These are phyloP conservation scores for Strigamia transsilvanica DNA, from an alignment of 2,888 invertebrate species.

Conservation along the genomic window DNA sequence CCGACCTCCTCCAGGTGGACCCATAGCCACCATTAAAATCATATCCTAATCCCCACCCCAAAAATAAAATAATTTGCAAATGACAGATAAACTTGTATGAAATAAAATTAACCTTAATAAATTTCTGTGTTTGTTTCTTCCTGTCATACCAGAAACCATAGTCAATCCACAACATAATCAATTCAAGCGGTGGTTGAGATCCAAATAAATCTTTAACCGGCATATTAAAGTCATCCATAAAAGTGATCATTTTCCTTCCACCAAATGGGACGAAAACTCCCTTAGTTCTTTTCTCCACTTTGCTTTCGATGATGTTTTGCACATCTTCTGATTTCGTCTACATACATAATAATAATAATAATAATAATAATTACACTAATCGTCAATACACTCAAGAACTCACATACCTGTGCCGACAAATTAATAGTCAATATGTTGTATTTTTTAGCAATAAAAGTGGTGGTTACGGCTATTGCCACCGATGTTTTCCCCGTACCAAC, in stretches of 20 bases:
- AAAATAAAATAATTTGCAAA: not conserved
- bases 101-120: constrained; percentile 71
- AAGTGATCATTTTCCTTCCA: constrained; percentile 83
- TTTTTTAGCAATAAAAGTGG: constrained; percentile 68
- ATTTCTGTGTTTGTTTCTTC: constrained; percentile 77
- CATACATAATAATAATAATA: constrained; percentile 56
- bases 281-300: constrained; percentile 88
- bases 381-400: not conserved
- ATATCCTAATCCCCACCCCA: constrained; percentile 70
- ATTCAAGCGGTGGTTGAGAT: constrained; percentile 86
- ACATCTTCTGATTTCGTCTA: constrained; percentile 83
- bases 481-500: constrained; percentile 87
- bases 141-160: constrained; percentile 91
- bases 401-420: constrained; percentile 79
- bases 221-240: constrained; percentile 94
- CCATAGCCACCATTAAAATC: constrained; percentile 81
- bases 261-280: constrained; percentile 81
- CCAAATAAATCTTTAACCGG: constrained; percentile 88
- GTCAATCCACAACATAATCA: constrained; percentile 84
- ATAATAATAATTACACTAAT: too few species aligned
- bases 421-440: constrained; percentile 79
- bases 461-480: constrained; percentile 75
- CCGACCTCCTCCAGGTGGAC: constrained; percentile 86
- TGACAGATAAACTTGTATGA: not conserved
- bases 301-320: constrained; percentile 83